These are phyloP conservation scores for Oplegnathus fasciatus DNA, from an alignment of 2,113 vertebrate species.

Conservation along the genomic window DNA sequence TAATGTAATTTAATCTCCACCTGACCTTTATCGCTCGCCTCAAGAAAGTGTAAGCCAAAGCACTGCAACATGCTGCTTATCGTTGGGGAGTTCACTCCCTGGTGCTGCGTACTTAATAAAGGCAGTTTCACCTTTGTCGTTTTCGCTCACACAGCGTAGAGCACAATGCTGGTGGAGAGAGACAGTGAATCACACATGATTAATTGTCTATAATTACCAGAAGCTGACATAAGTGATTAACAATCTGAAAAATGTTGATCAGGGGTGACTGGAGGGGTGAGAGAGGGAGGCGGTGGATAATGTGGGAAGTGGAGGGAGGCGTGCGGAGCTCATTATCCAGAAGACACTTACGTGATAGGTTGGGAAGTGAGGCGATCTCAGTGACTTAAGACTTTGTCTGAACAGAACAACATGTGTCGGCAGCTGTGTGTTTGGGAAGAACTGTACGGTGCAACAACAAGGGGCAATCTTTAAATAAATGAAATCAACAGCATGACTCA, in stretches of 20 bases:
- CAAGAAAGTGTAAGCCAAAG: constrained; percentile 71
- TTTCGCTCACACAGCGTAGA: constrained; percentile 25
- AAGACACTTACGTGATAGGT: constrained; percentile 48
- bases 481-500: constrained; percentile 58
- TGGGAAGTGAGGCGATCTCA: constrained; percentile 37
- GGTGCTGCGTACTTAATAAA: constrained; percentile 64
- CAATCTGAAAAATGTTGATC: constrained; percentile 73
- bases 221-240: constrained; percentile 76
- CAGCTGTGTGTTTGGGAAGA: constrained; percentile 41
- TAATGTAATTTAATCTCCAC: constrained; percentile 81
- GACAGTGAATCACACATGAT: constrained; percentile 73
- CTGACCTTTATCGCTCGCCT: constrained; percentile 75
- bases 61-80: constrained; percentile 73
- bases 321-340: constrained; percentile 60
- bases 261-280: constrained; percentile 62
- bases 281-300: constrained; percentile 16
- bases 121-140: constrained; percentile 68
- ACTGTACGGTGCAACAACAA: constrained; percentile 18
- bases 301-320: constrained; percentile 47
- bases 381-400: constrained; percentile 37
- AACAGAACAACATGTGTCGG: constrained; percentile 41
- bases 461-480: constrained; percentile 36
- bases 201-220: constrained; percentile 76
- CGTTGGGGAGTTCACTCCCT: constrained; percentile 70
- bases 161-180: constrained; percentile 46